These are phyloP conservation scores for Allacma fusca DNA, from an alignment of 2,888 invertebrate genomes.

Conservation along the genomic window DNA sequence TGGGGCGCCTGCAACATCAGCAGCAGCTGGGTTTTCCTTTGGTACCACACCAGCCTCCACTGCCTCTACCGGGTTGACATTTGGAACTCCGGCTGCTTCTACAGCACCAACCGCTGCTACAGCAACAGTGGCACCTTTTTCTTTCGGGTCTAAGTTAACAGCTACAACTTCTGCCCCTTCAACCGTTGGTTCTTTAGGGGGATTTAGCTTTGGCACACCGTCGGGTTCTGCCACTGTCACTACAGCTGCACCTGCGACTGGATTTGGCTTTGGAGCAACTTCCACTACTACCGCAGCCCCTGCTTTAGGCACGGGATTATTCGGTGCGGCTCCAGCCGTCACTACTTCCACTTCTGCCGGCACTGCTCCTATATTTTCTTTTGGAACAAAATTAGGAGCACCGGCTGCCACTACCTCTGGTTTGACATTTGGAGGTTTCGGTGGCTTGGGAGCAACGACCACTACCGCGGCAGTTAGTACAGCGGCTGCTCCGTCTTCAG, in stretches of 20 bases:
- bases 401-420: background rate
- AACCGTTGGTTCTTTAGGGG: background rate
- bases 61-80: background rate
- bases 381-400: constrained; percentile 16
- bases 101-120: constrained; percentile 9
- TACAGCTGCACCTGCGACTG: background rate
- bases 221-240: constrained; percentile 11
- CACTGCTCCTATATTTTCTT: constrained; percentile 20
- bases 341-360: background rate
- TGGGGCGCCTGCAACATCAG: background rate
- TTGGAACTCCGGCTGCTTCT: constrained; percentile 1
- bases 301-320: background rate
- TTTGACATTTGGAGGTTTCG: background rate
- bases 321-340: background rate
- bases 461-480: constrained; percentile 1
- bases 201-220: background rate
- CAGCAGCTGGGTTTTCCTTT: background rate
- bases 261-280: constrained; percentile 15
- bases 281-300: background rate
- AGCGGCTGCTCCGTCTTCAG: constrained; percentile 19
- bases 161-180: background rate
- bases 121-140: background rate
- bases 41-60: background rate
- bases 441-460: background rate
- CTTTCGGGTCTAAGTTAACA: constrained; percentile 6